Evolutionary conservation across 2,113 vertebrate genomes (phyloP).

Genomic region (Trachemys scripta): DNA sequence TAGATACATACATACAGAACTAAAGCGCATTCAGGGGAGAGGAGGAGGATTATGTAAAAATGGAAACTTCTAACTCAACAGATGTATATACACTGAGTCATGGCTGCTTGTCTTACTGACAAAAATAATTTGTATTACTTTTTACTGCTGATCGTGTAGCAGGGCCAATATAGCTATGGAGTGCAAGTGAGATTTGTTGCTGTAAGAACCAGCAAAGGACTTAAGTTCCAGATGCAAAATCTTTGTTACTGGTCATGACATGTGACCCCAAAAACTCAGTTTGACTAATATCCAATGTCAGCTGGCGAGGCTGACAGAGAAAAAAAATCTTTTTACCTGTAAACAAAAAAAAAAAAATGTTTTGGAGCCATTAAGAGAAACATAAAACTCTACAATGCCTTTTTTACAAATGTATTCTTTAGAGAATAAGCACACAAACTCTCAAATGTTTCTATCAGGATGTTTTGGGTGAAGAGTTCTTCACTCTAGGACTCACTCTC

Average conservation of each 20-base stretch:
- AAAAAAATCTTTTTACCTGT: too few relatives aligned
- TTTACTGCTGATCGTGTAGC: neutral
- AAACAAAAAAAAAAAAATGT: neutral
- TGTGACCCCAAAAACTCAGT: neutral
- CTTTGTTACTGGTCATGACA: neutral
- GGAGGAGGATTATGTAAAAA: neutral
- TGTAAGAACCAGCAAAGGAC: neutral
- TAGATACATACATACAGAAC: accelerated
- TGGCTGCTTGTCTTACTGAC: neutral
- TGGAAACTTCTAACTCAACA: neutral
- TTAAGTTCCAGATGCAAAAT: neutral
- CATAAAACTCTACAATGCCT: accelerated
- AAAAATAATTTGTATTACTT: neutral
- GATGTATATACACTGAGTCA: accelerated
- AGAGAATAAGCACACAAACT: accelerated
- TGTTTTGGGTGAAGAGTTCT: too few relatives aligned
- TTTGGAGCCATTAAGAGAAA: neutral
- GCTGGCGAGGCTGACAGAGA: too few relatives aligned
- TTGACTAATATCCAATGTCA: neutral
- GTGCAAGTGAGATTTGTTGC: neutral
- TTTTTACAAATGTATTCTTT: neutral
- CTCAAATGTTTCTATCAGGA: neutral
- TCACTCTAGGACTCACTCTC: neutral
- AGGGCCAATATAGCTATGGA: neutral
- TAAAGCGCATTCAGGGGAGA: neutral